Percentiles rank a stretch among this genome's conserved stretches.
These are phyloP conservation scores for Polypedilum vanderplanki DNA, from an alignment of 1,140 invertebrate genomes.

Conservation along the genomic window DNA sequence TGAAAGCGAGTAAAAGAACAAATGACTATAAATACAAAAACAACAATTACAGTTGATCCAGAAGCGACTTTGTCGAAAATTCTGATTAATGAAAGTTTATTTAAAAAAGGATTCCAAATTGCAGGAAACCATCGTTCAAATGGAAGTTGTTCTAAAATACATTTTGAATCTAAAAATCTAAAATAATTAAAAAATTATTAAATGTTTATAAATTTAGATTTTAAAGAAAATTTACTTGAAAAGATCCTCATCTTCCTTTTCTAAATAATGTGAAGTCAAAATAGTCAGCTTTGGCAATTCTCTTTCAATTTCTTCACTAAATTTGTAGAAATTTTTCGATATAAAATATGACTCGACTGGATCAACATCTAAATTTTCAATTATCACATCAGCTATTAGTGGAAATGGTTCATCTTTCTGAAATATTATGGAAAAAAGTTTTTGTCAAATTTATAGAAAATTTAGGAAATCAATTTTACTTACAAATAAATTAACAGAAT, in stretches of 20 bases:
- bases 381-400: constrained; percentile 42
- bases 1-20: constrained; percentile 55
- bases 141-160: constrained; percentile 53
- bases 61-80: constrained; percentile 85
- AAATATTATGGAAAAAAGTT: constrained; percentile 30
- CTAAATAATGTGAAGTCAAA: constrained; percentile 55
- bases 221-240: constrained; percentile 46
- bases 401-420: constrained; percentile 52
- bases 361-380: constrained; percentile 35
- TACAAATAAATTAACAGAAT: constrained; percentile 46
- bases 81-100: constrained; percentile 66
- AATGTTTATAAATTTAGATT: neutral
- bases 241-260: constrained; percentile 62
- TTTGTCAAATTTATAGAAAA: constrained; percentile 30
- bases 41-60: constrained; percentile 71
- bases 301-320: constrained; percentile 55
- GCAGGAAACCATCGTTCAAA: constrained; percentile 68
- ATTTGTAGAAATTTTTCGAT: constrained; percentile 61
- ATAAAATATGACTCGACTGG: constrained; percentile 74
- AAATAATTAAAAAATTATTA: constrained; percentile 33
- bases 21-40: constrained; percentile 67
- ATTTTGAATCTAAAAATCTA: constrained; percentile 52
- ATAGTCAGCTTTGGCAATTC: constrained; percentile 59
- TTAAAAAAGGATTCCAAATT: constrained; percentile 72
- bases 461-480: constrained; percentile 1